Evolutionary conservation across 1,140 invertebrate species (phyloP), one percentile per base, ranked within the genome.

Genomic region (Atta cephalotes): DNA sequence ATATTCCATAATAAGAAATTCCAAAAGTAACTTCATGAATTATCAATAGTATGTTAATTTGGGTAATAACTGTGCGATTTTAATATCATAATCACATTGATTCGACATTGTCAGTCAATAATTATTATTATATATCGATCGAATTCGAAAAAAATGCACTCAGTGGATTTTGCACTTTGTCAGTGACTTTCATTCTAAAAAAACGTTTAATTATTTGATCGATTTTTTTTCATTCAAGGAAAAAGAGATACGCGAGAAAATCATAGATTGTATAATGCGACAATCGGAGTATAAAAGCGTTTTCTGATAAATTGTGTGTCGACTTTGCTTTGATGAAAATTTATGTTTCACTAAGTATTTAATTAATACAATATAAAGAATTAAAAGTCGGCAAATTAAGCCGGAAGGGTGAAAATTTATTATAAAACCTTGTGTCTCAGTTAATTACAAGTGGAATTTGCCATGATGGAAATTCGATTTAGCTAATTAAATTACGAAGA

Each of bases 61-160:
- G 14, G 10, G 12, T 10, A 58, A 45, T 39, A 63, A 49, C 28
- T 45, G 18, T 25, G 25, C 25, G n/a, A 25, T 90, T 85, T 62
- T 81, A 85, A 90, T 88, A n/a, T 70, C 58, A 9, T 70, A 90
- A 85, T 89, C 85, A 21, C 49, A 21, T 49, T 62, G 14, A 90
- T 28, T 39, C 56, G 51, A 62, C 78, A 71, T 28, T 4, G 70
- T 31, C 72, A 88, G 63, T 31, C 81, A 81, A 74, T 88, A 74
- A 56, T 31, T 51, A 39, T 85, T 28, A 25, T 51, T 45, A 45
- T 10, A 6, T 14, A 6, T 14, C 9, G 88, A 88, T 90, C 81
- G 81, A 90, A 78, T 78, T 72, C n/a, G 56, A 35, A 63, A 87
- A 71, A 81, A 58, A 53, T 35, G 12, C 58, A 63, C 76, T 63